Evolutionary conservation across 2,797 vertebrate genomes (phyloP).

Genomic region (Trichosurus vulpecula): DNA sequence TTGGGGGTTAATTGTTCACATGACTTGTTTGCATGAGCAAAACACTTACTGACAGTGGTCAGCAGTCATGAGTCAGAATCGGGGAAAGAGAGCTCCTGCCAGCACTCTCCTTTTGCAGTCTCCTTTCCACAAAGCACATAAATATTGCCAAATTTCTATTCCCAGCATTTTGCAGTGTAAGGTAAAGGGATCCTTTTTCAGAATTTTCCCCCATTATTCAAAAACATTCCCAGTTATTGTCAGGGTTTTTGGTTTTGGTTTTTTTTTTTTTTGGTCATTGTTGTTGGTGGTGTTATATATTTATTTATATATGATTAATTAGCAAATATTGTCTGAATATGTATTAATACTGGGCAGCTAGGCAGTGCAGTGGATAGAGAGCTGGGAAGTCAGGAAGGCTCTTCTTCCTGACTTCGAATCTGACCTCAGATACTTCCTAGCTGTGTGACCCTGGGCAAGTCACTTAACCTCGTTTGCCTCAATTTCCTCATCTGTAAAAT

Average conservation of each 20-base stretch:
- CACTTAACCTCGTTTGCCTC: too few species aligned
- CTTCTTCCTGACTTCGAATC: too few species aligned
- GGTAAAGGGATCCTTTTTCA: not conserved
- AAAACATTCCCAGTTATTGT: not conserved
- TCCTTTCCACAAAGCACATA: constrained; percentile 35
- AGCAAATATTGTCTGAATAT: not conserved
- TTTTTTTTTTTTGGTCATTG: not conserved
- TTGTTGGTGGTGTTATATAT: not conserved
- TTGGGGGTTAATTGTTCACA: not conserved
- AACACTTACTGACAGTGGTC: not conserved
- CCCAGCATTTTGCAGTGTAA: constrained; percentile 55
- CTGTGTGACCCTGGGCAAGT: too few species aligned
- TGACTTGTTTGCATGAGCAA: not conserved
- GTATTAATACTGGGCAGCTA: not conserved
- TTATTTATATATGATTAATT: not conserved
- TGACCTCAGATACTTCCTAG: too few species aligned
- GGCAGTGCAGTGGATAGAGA: not conserved
- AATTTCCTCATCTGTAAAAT: too few species aligned
- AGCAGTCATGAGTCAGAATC: constrained; percentile 52
- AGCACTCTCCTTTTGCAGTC: constrained; percentile 61
- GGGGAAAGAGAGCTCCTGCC: constrained; percentile 30
- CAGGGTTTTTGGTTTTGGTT: not conserved
- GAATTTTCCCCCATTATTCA: not conserved
- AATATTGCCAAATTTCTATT: constrained; percentile 63
- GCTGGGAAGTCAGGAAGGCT: too few species aligned